Evolutionary conservation across 2,113 vertebrate genomes (phyloP).

Genomic region (Phyllostomus discolor): DNA sequence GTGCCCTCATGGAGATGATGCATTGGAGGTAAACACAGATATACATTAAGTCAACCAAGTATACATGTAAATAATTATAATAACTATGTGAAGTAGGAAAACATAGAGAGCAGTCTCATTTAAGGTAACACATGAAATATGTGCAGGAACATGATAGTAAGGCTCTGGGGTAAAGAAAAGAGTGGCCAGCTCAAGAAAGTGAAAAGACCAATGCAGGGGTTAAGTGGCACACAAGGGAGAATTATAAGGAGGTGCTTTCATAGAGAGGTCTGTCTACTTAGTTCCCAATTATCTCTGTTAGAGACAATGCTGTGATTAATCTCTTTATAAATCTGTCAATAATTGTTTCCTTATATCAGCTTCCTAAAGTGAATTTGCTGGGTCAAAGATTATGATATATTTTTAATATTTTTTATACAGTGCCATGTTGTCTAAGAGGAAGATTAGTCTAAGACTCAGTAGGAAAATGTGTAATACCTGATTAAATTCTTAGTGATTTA

Average conservation of each 20-base stretch:
- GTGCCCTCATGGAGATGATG: not conserved
- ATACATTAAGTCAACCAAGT: not conserved
- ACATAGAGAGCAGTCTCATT: not conserved
- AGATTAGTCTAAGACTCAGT: not conserved
- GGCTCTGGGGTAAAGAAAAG: fast-evolving
- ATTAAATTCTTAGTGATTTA: not conserved
- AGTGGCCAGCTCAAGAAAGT: too few species aligned
- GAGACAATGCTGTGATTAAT: not conserved
- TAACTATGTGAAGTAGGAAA: not conserved
- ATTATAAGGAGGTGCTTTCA: not conserved
- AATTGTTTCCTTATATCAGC: not conserved
- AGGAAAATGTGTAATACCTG: not conserved
- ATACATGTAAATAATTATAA: not conserved
- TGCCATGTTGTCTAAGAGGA: not conserved
- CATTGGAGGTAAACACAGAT: not conserved
- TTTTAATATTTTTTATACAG: not conserved
- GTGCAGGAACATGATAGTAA: not conserved
- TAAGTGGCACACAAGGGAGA: not conserved
- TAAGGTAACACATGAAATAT: not conserved
- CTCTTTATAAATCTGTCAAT: not conserved
- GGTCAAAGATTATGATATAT: not conserved
- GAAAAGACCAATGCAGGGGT: not conserved
- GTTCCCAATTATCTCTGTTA: not conserved
- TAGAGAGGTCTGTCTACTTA: not conserved
- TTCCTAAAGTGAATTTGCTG: not conserved